Conservation (phyloP, 2,888 invertebrate genomes). For the Dendrolimus pini region DNA sequence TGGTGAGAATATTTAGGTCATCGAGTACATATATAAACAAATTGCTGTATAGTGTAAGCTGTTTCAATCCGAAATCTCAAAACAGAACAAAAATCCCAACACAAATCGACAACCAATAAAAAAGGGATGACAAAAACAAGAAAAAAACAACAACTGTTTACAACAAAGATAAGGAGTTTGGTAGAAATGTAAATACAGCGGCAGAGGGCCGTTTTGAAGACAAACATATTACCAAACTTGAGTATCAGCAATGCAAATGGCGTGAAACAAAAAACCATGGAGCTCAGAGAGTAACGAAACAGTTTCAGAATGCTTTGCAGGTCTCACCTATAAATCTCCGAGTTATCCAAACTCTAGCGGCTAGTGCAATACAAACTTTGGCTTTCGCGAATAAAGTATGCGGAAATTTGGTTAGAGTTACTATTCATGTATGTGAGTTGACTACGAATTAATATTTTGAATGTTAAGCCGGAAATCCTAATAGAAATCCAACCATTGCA, state of each 20-base stretch:
- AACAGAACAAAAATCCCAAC: constrained; percentile 12
- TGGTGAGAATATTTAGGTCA: background rate
- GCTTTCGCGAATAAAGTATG: constrained; percentile 10
- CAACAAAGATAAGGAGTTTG: constrained; percentile 11
- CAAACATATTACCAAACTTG: constrained; percentile 37
- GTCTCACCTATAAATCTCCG: constrained; percentile 41
- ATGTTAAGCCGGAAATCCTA: background rate
- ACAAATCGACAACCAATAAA: constrained; percentile 17
- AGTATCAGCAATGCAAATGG: constrained; percentile 37
- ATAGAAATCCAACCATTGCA: no score
- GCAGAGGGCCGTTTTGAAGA: constrained; percentile 22
- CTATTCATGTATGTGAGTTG: background rate
- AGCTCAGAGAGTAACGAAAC: constrained; percentile 17
- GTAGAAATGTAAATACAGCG: constrained; percentile 27
- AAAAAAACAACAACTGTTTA: constrained; percentile 16
- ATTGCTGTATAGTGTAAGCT: background rate
- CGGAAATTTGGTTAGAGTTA: constrained; percentile 4
- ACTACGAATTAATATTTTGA: background rate
- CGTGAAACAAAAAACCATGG: constrained; percentile 28
- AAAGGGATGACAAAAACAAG: constrained; percentile 18
- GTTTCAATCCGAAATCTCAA: constrained; percentile 10
- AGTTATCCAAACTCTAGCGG: constrained; percentile 25
- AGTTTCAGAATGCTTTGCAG: constrained; percentile 37
- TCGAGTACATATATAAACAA: background rate
- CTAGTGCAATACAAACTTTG: constrained; percentile 15